Evolutionary conservation across 2,888 invertebrate genomes (phyloP).

Genomic region (Cryptus armator): DNA sequence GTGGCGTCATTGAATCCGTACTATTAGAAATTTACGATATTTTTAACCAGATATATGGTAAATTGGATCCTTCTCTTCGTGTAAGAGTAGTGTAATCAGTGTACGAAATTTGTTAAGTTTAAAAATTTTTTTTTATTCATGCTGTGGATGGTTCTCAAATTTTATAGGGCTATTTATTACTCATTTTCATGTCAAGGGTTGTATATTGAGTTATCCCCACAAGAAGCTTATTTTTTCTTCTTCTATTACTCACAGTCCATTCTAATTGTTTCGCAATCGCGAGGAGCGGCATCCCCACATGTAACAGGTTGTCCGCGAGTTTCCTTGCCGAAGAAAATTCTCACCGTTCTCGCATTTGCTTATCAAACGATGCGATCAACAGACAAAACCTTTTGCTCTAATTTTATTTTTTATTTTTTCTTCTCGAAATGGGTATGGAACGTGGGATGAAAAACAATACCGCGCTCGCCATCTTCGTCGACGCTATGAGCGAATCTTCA

Average conservation of each 20-base stretch:
- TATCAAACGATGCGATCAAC: constrained; percentile 41
- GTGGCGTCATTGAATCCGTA: no score
- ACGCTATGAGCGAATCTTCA: constrained; percentile 21
- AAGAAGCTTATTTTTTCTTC: neutral
- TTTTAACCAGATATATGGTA: no score
- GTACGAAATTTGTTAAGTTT: no score
- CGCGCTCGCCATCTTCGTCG: constrained; percentile 54
- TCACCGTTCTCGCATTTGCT: constrained; percentile 48
- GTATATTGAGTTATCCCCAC: neutral
- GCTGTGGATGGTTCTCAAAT: no score
- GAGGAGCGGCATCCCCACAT: constrained; percentile 15
- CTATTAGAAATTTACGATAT: no score
- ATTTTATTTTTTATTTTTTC: constrained; percentile 34
- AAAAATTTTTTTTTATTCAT: no score
- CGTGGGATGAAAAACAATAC: constrained; percentile 67
- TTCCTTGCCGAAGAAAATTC: constrained; percentile 59
- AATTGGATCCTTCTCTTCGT: no score
- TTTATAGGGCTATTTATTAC: no score
- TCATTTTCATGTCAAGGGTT: neutral
- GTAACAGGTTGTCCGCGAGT: constrained; percentile 15
- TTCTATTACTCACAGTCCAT: constrained; percentile 36
- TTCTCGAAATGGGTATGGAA: constrained; percentile 56
- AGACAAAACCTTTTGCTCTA: constrained; percentile 42
- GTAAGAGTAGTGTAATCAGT: no score
- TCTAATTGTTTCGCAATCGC: constrained; percentile 8